Base-by-base conservation (phyloP, 2,888 invertebrate genomes). In the Caenorhabditis sp. region DNA sequence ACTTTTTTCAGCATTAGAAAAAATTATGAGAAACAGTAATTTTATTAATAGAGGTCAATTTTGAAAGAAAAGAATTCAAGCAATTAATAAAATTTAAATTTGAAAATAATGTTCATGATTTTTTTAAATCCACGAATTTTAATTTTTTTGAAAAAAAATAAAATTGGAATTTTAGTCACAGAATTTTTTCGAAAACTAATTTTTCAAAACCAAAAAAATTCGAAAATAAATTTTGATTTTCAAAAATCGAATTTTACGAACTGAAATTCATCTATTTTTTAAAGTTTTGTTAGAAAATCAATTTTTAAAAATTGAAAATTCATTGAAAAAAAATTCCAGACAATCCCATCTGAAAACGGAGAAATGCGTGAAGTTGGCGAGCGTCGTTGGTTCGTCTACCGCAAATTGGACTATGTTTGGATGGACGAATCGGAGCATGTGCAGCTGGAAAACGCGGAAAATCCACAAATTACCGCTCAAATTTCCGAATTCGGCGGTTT, bases 401-500 rank as follows among this genome's bases (percentile, higher is more conserved):
- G 90, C 11, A 89, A 90, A 68, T 74, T 90, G 24, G 84, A 82
- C 13, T 91, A 90, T 65, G 74, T 91, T 18, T 91, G 89, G 89
- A 79, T 85, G 20, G 84, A 83, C 22, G 40, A 55, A 4, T 35
- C 32, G 13, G 37, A 56, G 15, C n/a, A n/a, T n/a, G n/a, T n/a
- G n/a, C 26, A 15, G 4, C n/a, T 26, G 11, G 56, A 56, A 4
- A 20, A 18, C 11, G 0, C n/a, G 5, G 60, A 32, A 35, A 35
- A 8, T 47, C 18, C 47, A n/a, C 47, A n/a, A n/a, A n/a, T n/a
- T n/a, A n/a, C n/a, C n/a, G n/a, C 32, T 32, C 32, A 53, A 40
- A 55, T 18, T 4, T 24, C 40, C 11, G 40, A 53, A n/a, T 11
- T 40, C 8, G 53, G 51, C 3, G 44, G 60, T 26, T 50, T 40